Conservation (phyloP, 2,113 vertebrate genomes). For the Orycteropus afer region DNA sequence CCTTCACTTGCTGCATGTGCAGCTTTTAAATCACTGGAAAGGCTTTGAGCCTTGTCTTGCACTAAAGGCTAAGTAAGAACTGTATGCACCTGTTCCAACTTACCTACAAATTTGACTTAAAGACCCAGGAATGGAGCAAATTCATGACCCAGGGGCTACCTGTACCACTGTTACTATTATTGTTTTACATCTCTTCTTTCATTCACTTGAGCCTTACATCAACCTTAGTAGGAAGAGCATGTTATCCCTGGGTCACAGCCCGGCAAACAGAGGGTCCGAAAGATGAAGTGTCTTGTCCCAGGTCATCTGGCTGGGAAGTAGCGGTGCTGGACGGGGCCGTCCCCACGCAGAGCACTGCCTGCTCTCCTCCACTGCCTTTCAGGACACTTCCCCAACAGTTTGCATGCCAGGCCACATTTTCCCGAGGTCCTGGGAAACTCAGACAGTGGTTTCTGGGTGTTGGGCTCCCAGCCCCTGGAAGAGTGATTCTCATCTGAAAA, state of each 20-base stretch:
- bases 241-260: not conserved
- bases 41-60: not conserved
- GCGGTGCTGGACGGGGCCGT: fast-evolving
- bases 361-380: not conserved
- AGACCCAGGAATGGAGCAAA: not conserved
- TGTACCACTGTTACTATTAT: not conserved
- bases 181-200: not conserved
- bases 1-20: not conserved
- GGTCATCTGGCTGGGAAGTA: not conserved
- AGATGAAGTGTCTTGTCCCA: not conserved
- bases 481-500: not conserved
- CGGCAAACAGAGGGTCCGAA: not conserved
- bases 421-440: not conserved
- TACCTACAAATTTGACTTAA: not conserved
- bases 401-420: not conserved
- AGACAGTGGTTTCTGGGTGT: not conserved
- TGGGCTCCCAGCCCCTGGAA: not conserved
- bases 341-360: fast-evolving
- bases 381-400: not conserved
- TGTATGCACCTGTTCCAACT: not conserved
- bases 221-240: not conserved
- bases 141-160: not conserved
- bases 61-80: not conserved
- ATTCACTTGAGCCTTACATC: not conserved
- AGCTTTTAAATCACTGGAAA: not conserved